Base-by-base conservation (phyloP, 2,888 invertebrate species). In the Myopa tessellatipennis region DNA sequence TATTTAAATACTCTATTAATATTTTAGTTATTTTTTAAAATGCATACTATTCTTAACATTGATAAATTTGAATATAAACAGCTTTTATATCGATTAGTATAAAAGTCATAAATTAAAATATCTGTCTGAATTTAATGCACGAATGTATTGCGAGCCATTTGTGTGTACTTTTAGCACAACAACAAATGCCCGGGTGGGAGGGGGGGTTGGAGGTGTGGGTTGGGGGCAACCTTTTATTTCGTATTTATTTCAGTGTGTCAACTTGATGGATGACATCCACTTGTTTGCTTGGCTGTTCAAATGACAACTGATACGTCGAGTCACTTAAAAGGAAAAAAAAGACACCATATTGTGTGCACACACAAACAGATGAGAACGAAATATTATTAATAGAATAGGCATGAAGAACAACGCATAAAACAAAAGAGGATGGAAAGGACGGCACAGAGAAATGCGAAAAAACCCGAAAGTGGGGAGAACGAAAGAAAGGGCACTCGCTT, bases 201-300 rank as follows among this genome's bases (percentile, higher is more conserved):
- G 26, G 26, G 26, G 26, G n/a, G n/a, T n/a, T n/a, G n/a, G n/a
- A n/a, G n/a, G n/a, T n/a, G n/a, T n/a, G n/a, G n/a, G n/a, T n/a
- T n/a, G n/a, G n/a, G 50, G 50, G 14, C 50, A 50, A 50, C 50
- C 50, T 50, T 50, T 50, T 14, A 50, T 45, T 45, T 45, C 45
- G 45, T 45, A 36, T 63, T 63, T 4, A 40, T 67, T 40, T 67
- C 67, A 70, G 45, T 58, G 70, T 70, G 70, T 58, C 52, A 70
- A 50, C 38, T 70, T 61, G 73, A 73, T 61, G 73, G 73, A 60
- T 73, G 73, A 45, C 63, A 61, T 40, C 73, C 38, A 73, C 26
- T 40, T 61, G 61, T 73, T 73, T 61, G 60, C 63, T 34, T 45
- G 73, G 40, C 61, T 61, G 8, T 73, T 73, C 26, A 60, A 61